Conservation (phyloP, 2,797 vertebrate genomes). For the Nannoperca australis region DNA sequence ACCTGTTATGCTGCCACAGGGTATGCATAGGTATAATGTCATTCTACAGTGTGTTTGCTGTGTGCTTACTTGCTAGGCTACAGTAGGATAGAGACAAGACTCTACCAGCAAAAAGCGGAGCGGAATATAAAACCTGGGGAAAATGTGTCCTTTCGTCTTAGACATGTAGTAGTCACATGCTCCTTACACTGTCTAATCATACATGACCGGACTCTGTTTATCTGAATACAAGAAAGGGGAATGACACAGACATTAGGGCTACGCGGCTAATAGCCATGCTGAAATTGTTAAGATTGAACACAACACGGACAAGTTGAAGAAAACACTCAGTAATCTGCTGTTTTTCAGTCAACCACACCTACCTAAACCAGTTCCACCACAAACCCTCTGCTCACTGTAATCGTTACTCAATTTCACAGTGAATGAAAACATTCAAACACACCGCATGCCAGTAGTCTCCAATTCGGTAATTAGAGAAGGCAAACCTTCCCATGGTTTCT, state of each 20-base stretch:
- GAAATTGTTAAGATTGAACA: neutral
- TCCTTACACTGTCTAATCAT: no score
- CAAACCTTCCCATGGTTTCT: neutral
- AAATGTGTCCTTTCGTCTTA: neutral
- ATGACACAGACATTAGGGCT: neutral
- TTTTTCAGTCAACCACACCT: neutral
- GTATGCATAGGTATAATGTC: slow-evolving; percentile 51
- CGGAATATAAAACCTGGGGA: neutral
- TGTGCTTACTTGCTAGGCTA: slow-evolving; percentile 37
- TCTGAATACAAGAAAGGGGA: no score
- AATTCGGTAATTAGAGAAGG: neutral
- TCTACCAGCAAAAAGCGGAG: slow-evolving; percentile 4
- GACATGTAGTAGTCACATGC: neutral
- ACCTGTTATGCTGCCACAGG: slow-evolving; percentile 59
- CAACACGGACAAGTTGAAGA: neutral
- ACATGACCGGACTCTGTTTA: neutral
- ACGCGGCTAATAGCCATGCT: neutral
- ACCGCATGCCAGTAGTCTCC: neutral
- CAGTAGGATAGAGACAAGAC: slow-evolving; percentile 11
- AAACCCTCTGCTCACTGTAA: neutral
- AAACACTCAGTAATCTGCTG: neutral
- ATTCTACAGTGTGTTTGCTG: slow-evolving; percentile 36
- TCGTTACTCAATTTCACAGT: neutral
- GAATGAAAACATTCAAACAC: neutral
- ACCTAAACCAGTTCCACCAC: neutral